A percentile compares a stretch with the other conserved stretches of the same genome.
Conservation (phyloP, 2,888 invertebrate species). For the Volucella zonaria region DNA sequence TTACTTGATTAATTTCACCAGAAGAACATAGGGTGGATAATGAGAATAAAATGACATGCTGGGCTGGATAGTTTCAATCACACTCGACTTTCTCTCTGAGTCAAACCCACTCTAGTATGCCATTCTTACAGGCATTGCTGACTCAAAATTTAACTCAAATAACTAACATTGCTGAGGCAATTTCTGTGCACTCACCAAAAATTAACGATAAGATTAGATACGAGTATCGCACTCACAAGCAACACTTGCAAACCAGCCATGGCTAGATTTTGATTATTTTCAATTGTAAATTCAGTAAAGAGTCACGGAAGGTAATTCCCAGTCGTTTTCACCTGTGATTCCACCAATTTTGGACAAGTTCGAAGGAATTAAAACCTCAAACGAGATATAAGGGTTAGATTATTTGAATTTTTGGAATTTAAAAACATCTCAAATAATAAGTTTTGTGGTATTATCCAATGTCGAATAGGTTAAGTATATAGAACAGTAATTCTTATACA, state of each 20-base stretch:
- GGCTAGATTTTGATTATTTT: constrained; percentile 48
- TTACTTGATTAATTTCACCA: no score
- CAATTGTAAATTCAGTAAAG: constrained; percentile 12
- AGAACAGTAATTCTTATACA: constrained; percentile 6
- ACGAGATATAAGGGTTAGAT: no score
- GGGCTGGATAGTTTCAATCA: no score
- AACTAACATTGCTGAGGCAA: constrained; percentile 15
- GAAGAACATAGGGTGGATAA: no score
- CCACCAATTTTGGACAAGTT: background rate
- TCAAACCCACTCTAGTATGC: background rate
- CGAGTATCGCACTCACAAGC: constrained; percentile 34
- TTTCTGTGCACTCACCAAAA: constrained; percentile 6
- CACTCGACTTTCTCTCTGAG: no score
- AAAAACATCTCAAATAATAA: no score
- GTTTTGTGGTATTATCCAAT: no score
- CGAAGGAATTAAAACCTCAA: no score
- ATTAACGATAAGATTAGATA: constrained; percentile 62
- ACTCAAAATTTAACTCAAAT: background rate
- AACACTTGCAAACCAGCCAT: constrained; percentile 7
- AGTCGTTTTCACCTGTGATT: constrained; percentile 32
- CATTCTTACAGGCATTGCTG: background rate
- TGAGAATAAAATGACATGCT: no score
- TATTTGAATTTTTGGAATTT: no score
- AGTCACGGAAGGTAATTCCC: background rate
- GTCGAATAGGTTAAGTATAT: background rate